Evolutionary conservation across 2,113 vertebrate genomes (phyloP).

Genomic region (Melanotaenia duboulayi): DNA sequence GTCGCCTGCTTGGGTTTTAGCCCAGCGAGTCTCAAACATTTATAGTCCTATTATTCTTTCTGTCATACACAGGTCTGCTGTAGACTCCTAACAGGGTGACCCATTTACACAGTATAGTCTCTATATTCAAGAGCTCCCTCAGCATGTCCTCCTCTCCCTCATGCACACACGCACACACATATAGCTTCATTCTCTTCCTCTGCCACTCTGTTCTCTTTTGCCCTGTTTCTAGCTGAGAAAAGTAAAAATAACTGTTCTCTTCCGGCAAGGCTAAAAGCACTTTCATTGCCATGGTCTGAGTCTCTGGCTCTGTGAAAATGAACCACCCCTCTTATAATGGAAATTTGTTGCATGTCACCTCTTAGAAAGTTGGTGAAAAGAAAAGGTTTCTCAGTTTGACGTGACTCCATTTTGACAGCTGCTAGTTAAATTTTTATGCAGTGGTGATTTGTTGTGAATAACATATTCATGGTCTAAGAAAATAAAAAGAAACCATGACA

Average conservation of each 20-base stretch:
- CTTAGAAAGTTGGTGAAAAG: conserved; percentile 1
- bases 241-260: conserved; percentile 75
- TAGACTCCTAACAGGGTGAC: conserved; percentile 68
- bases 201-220: conserved; percentile 43
- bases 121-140: conserved; percentile 51
- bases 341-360: conserved; percentile 42
- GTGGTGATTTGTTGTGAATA: conserved; percentile 2
- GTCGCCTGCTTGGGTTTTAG: conserved; percentile 33
- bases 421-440: conserved; percentile 12
- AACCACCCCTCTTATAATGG: conserved; percentile 16
- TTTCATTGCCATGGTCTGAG: conserved; percentile 53
- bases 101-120: conserved; percentile 70
- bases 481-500: background rate
- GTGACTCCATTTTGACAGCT: conserved; percentile 9
- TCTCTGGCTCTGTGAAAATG: conserved; percentile 55
- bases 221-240: conserved; percentile 67
- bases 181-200: background rate
- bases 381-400: conserved; percentile 6
- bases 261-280: conserved; percentile 51
- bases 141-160: conserved; percentile 34
- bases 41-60: conserved; percentile 21
- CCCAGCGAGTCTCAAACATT: conserved; percentile 21
- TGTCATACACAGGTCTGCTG: conserved; percentile 40
- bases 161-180: conserved; percentile 20
- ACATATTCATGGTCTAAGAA: background rate